These are phyloP conservation scores for Dione vanillae DNA, from an alignment of 2,888 invertebrate genomes.

Conservation along the genomic window DNA sequence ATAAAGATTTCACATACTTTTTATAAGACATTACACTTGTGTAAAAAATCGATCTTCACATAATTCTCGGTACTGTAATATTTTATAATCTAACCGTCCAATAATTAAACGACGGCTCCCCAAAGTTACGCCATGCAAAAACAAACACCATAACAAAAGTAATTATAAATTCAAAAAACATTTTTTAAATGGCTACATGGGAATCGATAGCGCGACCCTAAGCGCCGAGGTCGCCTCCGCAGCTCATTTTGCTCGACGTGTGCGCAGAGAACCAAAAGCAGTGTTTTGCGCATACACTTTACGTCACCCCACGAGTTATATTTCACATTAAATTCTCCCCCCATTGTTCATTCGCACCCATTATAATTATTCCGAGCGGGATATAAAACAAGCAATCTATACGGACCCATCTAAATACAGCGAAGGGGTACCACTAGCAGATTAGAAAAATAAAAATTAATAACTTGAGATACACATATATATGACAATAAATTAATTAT, in stretches of 20 bases:
- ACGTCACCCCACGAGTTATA: constrained; percentile 60
- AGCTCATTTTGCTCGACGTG: constrained; percentile 57
- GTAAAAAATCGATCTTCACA: too few relatives aligned
- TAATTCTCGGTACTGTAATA: background rate
- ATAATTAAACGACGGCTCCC: background rate
- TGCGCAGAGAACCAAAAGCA: constrained; percentile 62
- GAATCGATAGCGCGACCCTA: constrained; percentile 57
- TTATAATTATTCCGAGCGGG: constrained; percentile 56
- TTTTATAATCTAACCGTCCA: background rate
- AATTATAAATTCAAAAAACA: constrained; percentile 42
- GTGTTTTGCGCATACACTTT: constrained; percentile 61
- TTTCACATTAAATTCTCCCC: constrained; percentile 65
- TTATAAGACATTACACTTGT: too few relatives aligned
- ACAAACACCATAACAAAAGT: constrained; percentile 28
- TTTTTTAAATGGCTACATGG: constrained; percentile 40
- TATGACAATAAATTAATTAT: too few relatives aligned
- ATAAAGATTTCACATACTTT: too few relatives aligned
- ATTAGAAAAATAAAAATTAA: constrained; percentile 27
- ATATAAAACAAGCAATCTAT: constrained; percentile 53
- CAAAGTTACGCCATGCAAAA: background rate
- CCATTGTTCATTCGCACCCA: constrained; percentile 68
- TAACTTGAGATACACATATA: background rate
- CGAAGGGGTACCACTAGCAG: constrained; percentile 34
- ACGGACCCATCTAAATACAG: constrained; percentile 32
- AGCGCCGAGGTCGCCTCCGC: constrained; percentile 55